A percentile compares a stretch with the other conserved stretches of the same genome.
Conservation (phyloP, 2,113 vertebrate genomes). For the Mobula hypostoma region DNA sequence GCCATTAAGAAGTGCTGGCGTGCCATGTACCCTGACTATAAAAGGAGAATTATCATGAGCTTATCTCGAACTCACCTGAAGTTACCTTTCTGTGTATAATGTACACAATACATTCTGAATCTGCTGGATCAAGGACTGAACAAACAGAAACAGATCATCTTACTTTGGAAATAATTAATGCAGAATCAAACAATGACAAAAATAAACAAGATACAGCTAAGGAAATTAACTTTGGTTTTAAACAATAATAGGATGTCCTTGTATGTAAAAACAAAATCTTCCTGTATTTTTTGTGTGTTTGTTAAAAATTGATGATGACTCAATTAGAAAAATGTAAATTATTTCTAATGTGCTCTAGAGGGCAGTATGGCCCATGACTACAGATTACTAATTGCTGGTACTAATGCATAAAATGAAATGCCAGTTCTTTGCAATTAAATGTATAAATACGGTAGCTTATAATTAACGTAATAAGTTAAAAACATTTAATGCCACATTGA, state of each 20-base stretch:
- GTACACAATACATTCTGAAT: not conserved
- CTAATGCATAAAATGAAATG: not conserved
- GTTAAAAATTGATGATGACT: not conserved
- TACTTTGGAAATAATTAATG: not conserved
- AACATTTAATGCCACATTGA: not conserved
- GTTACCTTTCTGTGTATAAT: not conserved
- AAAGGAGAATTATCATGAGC: not conserved
- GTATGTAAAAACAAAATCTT: not conserved
- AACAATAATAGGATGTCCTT: not conserved
- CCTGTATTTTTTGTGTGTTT: not conserved
- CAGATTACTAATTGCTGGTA: conserved; percentile 1
- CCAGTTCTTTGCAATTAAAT: not conserved
- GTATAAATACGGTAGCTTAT: not conserved
- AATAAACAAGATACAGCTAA: not conserved
- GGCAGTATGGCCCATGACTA: conserved; percentile 32
- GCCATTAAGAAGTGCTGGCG: not conserved
- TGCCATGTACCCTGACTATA: not conserved
- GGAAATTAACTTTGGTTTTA: not conserved
- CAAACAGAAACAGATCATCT: not conserved
- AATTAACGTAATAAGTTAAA: not conserved
- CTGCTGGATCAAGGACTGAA: not conserved
- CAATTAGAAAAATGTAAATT: not conserved
- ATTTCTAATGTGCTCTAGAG: not conserved
- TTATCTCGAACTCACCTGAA: not conserved
- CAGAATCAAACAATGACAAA: not conserved